These are phyloP conservation scores for Caenorhabditis latens DNA, from an alignment of 1,140 invertebrate genomes.

Conservation along the genomic window DNA sequence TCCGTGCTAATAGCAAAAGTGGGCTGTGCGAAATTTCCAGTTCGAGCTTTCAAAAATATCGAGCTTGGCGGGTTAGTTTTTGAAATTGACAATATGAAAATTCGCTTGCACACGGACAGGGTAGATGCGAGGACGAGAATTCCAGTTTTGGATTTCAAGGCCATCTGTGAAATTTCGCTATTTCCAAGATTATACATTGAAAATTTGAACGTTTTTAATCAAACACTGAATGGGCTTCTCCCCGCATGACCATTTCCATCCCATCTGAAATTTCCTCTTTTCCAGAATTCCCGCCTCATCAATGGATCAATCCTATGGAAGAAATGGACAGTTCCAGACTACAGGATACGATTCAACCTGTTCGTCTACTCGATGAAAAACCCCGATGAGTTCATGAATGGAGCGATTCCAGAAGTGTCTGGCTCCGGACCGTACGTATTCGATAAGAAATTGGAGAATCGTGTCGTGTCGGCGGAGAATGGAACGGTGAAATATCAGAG, in stretches of 20 bases:
- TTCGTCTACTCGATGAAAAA: conserved; percentile 76
- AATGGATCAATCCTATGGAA: conserved; percentile 69
- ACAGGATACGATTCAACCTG: conserved; percentile 71
- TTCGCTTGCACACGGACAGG: too few species aligned
- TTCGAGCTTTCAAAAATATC: too few species aligned
- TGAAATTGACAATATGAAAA: too few species aligned
- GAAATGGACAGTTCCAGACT: conserved; percentile 75
- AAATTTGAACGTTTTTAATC: too few species aligned
- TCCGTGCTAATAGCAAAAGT: too few species aligned
- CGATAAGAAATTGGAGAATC: conserved; percentile 71
- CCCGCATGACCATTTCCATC: not conserved
- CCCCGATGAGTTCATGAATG: conserved; percentile 74
- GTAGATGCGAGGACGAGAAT: too few species aligned
- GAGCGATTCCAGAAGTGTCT: conserved; percentile 68
- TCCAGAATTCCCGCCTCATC: conserved; percentile 71
- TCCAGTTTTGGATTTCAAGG: too few species aligned
- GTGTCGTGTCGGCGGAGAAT: conserved; percentile 69
- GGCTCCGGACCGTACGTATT: conserved; percentile 73
- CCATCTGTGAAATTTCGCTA: too few species aligned
- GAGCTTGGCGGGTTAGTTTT: too few species aligned
- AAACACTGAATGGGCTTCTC: not conserved
- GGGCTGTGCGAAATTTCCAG: too few species aligned
- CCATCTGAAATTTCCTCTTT: conserved; percentile 37
- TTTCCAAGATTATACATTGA: too few species aligned
- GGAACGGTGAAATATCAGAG: conserved; percentile 73